Evolutionary conservation across 2,888 invertebrate genomes (phyloP), one percentile per base, ranked within the genome.

Genomic region (Torymus aiolomorphi): DNA sequence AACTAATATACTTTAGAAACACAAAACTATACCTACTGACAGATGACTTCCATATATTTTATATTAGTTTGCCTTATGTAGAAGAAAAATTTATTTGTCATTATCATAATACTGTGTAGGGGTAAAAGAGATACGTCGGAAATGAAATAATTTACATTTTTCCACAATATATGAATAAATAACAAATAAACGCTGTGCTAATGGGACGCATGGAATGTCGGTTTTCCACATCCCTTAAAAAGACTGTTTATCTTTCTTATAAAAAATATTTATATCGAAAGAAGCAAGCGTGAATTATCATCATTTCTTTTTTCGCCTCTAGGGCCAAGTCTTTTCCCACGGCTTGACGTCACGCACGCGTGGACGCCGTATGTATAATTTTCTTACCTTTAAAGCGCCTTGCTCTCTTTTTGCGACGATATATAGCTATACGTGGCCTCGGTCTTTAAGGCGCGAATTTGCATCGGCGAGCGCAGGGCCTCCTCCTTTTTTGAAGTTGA

Each of bases 361-460:
- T n/a, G 51, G 18, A 11, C 12, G 52, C 51, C 51, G 52, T 67
- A 67, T 52, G 61, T 72, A 72, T 72, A 72, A 72, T 72, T 72
- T 72, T 52, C 69, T 42, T 42, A 42, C 69, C 31, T 24, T 56
- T 31, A 42, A 31, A 18, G 31, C 56, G 24, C n/a, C 51, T 42
- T 31, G 24, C 42, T 42, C 42, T 42, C 42, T 42, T 42, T 42
- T 42, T 42, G 62, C 24, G 57, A 57, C 57, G 18, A 24, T 16
- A 16, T 57, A 63, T 56, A 65, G 82, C 83, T 82, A 83, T 76
- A 77, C 65, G 65, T 49, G 70, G 57, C 42, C 70, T 59, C 70
- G 18, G 49, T 83, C 84, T 82, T 82, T 65, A 59, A 62, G 80
- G 24, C 70, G 78, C 82, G 18, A 52, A 63, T 74, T 65, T 74